Evolutionary conservation across 2,113 vertebrate species (phyloP), one percentile per base, ranked within the genome.

Genomic region (Litocranius walleri): DNA sequence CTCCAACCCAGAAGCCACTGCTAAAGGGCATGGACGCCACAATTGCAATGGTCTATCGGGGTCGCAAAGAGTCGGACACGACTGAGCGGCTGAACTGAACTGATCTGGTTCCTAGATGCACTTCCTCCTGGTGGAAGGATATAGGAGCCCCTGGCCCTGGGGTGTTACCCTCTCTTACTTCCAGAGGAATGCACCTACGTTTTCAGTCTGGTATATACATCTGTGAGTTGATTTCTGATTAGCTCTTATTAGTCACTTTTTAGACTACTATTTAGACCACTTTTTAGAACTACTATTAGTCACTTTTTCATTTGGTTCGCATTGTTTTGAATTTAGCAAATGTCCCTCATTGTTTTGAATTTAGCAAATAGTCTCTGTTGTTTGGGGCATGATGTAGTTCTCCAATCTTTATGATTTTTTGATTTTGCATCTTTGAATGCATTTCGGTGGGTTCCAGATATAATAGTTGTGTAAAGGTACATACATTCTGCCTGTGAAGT

Each of bases 111-210:
- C 36, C 23, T 8, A 3, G n/a, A 52, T 40, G 45, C 3, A 9
- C 23, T 21, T 33, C 12, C 25, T 48, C 25, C 43, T 59, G 57
- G 30, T 29, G 33, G 90, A 61, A 59, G 40, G 36, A 85, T 27
- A 8, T 3, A 45, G 6, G 7, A 7, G 5, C 1, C 64, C 54
- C 3, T 1, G 16, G 11, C 16, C 16, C 7, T 14, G 30, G 8
- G 7, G 0, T 4, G 0, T 16, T 74, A 48, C 43, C 23, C 45
- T 50, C 11, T 36, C 36, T 56, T 17, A 4, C 59, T 45, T 45
- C 43, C 29, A 1, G 21, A 43, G 15, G 11, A 67, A n/a, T n/a
- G 21, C 43, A 17, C 36, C 1, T 1, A 45, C 33, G 30, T 56
- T 33, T 1, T 11, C 40, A 40, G 23, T 59, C 62, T 27, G 19